Evolutionary conservation across 2,797 vertebrate species (phyloP).

Genomic region (Acanthis flammea): DNA sequence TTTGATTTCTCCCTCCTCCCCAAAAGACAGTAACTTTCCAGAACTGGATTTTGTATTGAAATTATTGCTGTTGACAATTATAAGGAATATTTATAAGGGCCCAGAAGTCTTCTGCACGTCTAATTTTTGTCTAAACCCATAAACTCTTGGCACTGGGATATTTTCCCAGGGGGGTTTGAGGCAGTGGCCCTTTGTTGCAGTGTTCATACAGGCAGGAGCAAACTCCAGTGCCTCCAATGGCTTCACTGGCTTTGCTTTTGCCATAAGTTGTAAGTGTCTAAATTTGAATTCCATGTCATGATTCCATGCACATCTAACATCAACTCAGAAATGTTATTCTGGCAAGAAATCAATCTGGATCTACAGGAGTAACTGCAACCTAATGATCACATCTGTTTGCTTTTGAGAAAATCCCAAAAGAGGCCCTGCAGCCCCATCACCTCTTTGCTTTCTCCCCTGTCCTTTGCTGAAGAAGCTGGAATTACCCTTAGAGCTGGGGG

Average conservation of each 20-base stretch:
- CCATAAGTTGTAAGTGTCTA: background rate
- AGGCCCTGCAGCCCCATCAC: background rate
- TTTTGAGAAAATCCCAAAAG: background rate
- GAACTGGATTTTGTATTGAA: background rate
- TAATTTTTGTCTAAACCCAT: background rate
- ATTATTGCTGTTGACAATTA: background rate
- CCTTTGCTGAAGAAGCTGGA: conserved; percentile 10
- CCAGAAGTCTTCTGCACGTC: background rate
- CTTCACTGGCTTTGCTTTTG: background rate
- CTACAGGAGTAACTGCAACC: background rate
- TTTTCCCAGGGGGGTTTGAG: background rate
- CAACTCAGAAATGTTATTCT: background rate
- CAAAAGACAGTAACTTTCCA: conserved; percentile 5
- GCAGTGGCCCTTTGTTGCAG: background rate
- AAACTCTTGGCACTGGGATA: background rate
- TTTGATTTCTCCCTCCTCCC: background rate
- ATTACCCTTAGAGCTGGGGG: background rate
- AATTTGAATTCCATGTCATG: background rate
- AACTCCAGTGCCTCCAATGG: background rate
- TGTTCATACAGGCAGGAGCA: background rate
- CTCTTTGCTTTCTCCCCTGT: background rate
- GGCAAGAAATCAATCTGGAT: background rate
- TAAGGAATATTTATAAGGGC: background rate
- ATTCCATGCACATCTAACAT: background rate
- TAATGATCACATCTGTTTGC: background rate